A percentile compares a stretch with the other conserved stretches of the same genome.
phyloP scores from a whole-genome alignment of 2,888 invertebrate genomes.

The Pollenia amentaria region DNA sequence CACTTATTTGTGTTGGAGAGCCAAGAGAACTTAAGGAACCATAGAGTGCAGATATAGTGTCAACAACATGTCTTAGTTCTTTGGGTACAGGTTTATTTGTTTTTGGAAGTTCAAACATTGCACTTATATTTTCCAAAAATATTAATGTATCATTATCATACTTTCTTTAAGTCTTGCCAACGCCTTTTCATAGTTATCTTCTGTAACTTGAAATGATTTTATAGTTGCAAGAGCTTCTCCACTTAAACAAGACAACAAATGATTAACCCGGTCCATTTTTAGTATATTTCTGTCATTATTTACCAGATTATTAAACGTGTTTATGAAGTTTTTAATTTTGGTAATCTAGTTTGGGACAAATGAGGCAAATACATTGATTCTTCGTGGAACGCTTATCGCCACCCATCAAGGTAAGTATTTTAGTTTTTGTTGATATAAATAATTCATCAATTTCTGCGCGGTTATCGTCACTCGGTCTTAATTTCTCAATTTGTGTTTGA shows the following conservation, averaged over 20 bases:
- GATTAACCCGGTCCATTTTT: conserved; percentile 13
- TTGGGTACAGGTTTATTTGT: conserved; percentile 34
- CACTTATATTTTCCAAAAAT: conserved; percentile 37
- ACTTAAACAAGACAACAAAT: conserved; percentile 23
- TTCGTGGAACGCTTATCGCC: conserved; percentile 20
- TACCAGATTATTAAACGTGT: conserved; percentile 42
- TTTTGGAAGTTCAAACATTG: conserved; percentile 57
- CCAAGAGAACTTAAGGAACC: conserved; percentile 58
- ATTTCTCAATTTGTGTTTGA: conserved; percentile 37
- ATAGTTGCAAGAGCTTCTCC: conserved; percentile 58
- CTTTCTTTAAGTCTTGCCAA: conserved; percentile 44
- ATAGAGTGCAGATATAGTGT: conserved; percentile 58
- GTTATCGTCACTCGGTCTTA: conserved; percentile 1
- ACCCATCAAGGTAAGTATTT: conserved; percentile 24
- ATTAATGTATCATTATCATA: conserved; percentile 52
- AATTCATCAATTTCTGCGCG: conserved; percentile 50
- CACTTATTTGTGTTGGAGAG: conserved; percentile 58
- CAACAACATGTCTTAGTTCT: conserved; percentile 51
- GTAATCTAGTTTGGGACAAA: conserved; percentile 28
- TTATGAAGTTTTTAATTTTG: conserved; percentile 30
- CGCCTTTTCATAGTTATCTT: conserved; percentile 56
- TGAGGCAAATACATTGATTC: conserved; percentile 20
- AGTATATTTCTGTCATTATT: conserved; percentile 10
- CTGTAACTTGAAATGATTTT: conserved; percentile 35
- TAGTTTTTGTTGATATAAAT: conserved; percentile 39